Base-by-base conservation (phyloP, 2,888 invertebrate species). In the Neoitamus cyanurus region DNA sequence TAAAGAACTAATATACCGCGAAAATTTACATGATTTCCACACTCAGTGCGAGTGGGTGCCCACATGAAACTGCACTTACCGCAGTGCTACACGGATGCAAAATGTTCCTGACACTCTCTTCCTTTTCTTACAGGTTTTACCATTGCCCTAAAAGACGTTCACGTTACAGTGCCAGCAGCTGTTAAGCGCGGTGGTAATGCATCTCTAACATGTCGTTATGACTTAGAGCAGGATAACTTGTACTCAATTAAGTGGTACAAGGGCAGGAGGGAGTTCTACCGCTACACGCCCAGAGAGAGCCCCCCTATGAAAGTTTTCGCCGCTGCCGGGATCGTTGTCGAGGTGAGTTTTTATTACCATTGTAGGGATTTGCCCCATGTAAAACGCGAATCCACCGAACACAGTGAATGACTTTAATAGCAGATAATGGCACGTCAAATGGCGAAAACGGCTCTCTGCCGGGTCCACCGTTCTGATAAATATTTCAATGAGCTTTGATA, bases 211-310 rank as follows among this genome's bases (percentile, higher is more conserved):
- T 94, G 95, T 88, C 91, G 92, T 85, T 94, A 93, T 90, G 94
- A 94, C 89, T 90, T 94, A 87, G 94, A 94, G 88, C 93, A 93
- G 25, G 95, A 95, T 87, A 92, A 93, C 68, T 90, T 95, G 68
- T 95, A 95, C 90, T 92, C 94, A 58, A 94, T 95, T 86, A 95
- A 95, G 90, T 95, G 95, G 95, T 94, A 94, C 89, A 92, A 93
- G 73, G 93, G 93, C 1, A 92, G 92, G 86, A 89, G 93, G 3
- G 95, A 95, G 90, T 94, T 95, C 90, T 94, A 93, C 88, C 91
- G 94, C 83, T 94, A 92, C 88, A 92, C 94, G 2, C 94, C 94
- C 0, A 92, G 93, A 85, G 94, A 94, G 87, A 93, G 92, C 15
- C 94, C 94, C 5, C 93, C 94, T 1, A 92, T 93, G 85, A 94